Percentiles rank a stretch among this genome's conserved stretches.
Conservation (phyloP, 2,888 invertebrate genomes). For the Pecten maximus region DNA sequence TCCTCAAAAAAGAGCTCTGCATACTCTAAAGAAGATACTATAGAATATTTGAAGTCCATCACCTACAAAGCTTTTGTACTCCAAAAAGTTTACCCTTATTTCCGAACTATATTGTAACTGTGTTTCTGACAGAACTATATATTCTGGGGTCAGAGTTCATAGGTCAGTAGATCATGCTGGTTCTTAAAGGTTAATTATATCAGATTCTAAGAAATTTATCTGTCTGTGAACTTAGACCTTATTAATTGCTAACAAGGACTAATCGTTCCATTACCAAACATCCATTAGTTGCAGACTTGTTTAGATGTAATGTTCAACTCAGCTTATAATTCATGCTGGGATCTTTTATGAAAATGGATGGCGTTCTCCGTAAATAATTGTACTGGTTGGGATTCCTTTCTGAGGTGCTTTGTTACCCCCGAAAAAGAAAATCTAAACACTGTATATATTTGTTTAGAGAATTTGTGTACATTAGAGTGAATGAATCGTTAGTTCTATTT, state of each 20-base stretch:
- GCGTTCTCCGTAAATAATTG: neutral
- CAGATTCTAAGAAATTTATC: neutral
- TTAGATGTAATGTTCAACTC: neutral
- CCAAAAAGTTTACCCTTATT: too few relatives aligned
- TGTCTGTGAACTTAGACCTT: conserved; percentile 17
- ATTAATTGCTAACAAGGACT: neutral
- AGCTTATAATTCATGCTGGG: neutral
- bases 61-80: too few relatives aligned
- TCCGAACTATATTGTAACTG: too few relatives aligned
- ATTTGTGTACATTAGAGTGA: too few relatives aligned
- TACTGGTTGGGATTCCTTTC: neutral
- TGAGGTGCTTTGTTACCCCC: too few relatives aligned
- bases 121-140: too few relatives aligned
- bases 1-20: too few relatives aligned
- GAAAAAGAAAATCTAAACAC: too few relatives aligned
- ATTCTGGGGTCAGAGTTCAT: neutral
- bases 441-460: too few relatives aligned
- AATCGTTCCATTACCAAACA: neutral
- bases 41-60: too few relatives aligned
- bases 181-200: conserved; percentile 22
- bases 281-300: neutral
- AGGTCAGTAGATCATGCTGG: neutral
- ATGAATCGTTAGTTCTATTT: too few relatives aligned
- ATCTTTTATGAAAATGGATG: neutral
- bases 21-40: too few relatives aligned